Evolutionary conservation across 2,797 vertebrate species (phyloP), one percentile per base, ranked within the genome.

Genomic region (Tinamus major): DNA sequence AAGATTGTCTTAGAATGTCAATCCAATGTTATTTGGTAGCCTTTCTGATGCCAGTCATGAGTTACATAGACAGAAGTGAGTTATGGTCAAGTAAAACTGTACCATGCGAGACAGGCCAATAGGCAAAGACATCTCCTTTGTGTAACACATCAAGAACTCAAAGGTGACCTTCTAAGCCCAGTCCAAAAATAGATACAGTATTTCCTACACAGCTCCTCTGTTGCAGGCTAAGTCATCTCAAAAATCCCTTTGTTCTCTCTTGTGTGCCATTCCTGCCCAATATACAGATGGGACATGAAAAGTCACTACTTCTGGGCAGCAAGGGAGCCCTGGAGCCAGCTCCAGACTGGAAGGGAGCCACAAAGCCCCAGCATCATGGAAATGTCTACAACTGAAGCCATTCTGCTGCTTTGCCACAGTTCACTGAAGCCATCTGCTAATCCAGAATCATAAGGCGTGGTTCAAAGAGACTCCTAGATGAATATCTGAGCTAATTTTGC

Each of bases 231-330:
- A 75, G 10, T 39, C 33, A 83, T 41, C 8, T 3, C 48, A 75
- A 6, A 80, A 82, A 78, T 39, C 11, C 8, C 24, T 48, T 77
- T 68, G 2, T 83, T 85, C 82, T 49, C 29, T 75, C 27, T 21
- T 39, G 4, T 0, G 0, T 31, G 13, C 3, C 42, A 18, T 48
- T 31, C 23, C 37, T 80, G 9, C 46, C 46, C 0, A 0, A 17
- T 17, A 29, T 18, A 61, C 44, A 68, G 37, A 56, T 24, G 33
- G 58, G 55, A 69, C 5, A 26, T 7, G 33, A 84, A 75, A 72
- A 88, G 17, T 16, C 17, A 19, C 7, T 2, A 0, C 5, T 83
- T 16, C 33, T 18, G 51, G 10, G 37, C 62, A 61, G 9, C 2
- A 2, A 63, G 69, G 19, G 78, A 90, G 7, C 20, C 44, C 53